These are phyloP conservation scores for Tachysurus vachellii DNA, from an alignment of 2,113 vertebrate species.

Conservation along the genomic window DNA sequence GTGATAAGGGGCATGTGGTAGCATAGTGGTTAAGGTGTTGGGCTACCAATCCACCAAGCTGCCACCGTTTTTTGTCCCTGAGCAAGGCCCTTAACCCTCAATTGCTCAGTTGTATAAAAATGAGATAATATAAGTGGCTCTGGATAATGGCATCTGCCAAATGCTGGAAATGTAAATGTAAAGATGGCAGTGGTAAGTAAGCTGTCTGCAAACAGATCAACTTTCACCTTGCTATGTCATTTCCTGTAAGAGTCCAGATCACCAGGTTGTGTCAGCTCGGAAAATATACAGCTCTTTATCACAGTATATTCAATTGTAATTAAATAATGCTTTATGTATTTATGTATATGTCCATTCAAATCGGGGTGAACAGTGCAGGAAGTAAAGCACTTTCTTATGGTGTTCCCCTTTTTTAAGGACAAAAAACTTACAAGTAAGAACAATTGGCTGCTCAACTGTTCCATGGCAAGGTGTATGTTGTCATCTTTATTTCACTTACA, in stretches of 20 bases:
- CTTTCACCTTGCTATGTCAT: not conserved
- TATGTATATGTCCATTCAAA: not conserved
- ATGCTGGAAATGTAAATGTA: no score
- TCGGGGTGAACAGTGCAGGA: not conserved
- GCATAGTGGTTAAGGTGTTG: no score
- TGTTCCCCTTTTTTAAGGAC: not conserved
- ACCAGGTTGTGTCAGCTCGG: not conserved
- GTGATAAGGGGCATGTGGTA: no score
- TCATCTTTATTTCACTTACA: not conserved
- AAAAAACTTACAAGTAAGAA: not conserved
- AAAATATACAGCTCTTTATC: not conserved
- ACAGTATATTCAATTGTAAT: not conserved
- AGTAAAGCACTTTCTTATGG: not conserved
- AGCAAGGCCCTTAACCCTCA: no score
- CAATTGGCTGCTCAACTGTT: not conserved
- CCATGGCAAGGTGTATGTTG: not conserved
- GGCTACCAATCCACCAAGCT: no score
- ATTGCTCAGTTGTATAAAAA: no score
- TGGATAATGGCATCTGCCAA: no score
- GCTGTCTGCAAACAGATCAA: no score
- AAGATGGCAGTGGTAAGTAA: no score
- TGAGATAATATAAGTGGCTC: no score
- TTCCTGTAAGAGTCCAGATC: not conserved
- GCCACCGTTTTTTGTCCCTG: no score
- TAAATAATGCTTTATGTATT: not conserved